Evolutionary conservation across 2,797 vertebrate genomes (phyloP).

Genomic region (Myripristis jacobus): DNA sequence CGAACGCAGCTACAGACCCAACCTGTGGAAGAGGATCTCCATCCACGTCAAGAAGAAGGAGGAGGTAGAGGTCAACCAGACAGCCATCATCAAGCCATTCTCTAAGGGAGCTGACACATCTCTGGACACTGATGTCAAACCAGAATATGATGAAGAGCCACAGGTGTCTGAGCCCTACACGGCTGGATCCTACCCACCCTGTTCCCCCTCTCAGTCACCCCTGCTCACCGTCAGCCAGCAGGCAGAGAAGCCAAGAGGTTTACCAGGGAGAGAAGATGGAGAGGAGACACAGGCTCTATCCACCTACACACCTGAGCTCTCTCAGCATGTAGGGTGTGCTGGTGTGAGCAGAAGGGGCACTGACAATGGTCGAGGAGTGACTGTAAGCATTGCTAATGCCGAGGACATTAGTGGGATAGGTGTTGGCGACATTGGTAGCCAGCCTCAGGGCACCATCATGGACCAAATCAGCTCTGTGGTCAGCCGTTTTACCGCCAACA

Average conservation of each 20-base stretch:
- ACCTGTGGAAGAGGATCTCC: slow-evolving; percentile 96
- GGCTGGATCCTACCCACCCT: slow-evolving; percentile 70
- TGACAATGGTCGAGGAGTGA: slow-evolving; percentile 40
- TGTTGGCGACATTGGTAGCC: slow-evolving; percentile 80
- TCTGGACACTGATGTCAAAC: slow-evolving; percentile 81
- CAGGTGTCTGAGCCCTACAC: slow-evolving; percentile 86
- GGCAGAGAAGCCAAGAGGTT: slow-evolving; percentile 79
- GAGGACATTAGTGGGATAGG: slow-evolving; percentile 65
- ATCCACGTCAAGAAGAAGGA: slow-evolving; percentile 97
- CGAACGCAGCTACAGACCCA: slow-evolving; percentile 90
- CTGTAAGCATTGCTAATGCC: not conserved
- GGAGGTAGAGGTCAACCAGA: slow-evolving; percentile 90
- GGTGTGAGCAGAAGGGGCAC: slow-evolving; percentile 54
- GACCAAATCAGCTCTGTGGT: slow-evolving; percentile 99
- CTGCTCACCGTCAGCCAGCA: slow-evolving; percentile 88
- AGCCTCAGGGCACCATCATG: slow-evolving; percentile 93
- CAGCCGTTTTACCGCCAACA: slow-evolving; percentile 97
- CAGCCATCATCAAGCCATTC: slow-evolving; percentile 98
- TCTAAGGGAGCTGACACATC: slow-evolving; percentile 86
- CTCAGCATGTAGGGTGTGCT: slow-evolving; percentile 55
- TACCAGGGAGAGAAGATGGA: slow-evolving; percentile 80
- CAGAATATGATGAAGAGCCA: slow-evolving; percentile 83
- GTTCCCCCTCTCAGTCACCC: slow-evolving; percentile 87
- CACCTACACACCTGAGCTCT: slow-evolving; percentile 84
- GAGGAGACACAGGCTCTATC: slow-evolving; percentile 72